Percentiles rank a stretch among this genome's conserved stretches.
phyloP scores from a whole-genome alignment of 2,888 invertebrate genomes.

The Caenorhabditis sp. region DNA sequence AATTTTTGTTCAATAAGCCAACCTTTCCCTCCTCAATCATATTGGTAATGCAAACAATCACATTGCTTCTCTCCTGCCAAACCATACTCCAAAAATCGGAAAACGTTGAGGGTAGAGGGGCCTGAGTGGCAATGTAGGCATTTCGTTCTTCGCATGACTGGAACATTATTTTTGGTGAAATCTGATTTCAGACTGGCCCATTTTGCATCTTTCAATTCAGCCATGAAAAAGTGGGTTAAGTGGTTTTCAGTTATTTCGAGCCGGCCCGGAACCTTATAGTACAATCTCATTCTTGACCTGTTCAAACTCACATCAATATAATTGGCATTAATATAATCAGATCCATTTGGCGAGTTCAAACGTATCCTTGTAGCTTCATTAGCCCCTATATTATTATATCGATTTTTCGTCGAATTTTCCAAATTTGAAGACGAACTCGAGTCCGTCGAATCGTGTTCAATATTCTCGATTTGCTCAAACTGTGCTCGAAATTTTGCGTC shows the following conservation, averaged over 20 bases:
- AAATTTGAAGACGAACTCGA: conserved; percentile 17
- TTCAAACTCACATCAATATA: conserved; percentile 56
- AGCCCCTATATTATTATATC: conserved; percentile 66
- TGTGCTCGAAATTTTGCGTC: conserved; percentile 57
- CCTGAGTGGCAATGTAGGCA: conserved; percentile 69
- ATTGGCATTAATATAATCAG: conserved; percentile 59
- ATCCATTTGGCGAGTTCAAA: conserved; percentile 43
- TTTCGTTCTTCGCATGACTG: conserved; percentile 59
- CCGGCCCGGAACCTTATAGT: neutral
- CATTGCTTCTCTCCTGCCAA: conserved; percentile 66
- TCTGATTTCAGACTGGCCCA: conserved; percentile 4
- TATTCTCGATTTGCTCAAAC: conserved; percentile 49
- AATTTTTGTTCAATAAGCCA: neutral
- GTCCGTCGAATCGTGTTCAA: conserved; percentile 11
- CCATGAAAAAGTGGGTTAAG: neutral
- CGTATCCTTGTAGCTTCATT: conserved; percentile 62
- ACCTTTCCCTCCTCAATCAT: conserved; percentile 66
- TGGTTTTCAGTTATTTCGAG: neutral
- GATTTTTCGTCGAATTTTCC: conserved; percentile 40
- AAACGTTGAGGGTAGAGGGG: conserved; percentile 68
- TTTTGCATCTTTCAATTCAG: neutral
- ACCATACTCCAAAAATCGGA: conserved; percentile 60
- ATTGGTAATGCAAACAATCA: conserved; percentile 68
- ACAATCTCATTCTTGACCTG: neutral
- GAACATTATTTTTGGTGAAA: no score